Percentiles rank a stretch among this genome's conserved stretches.
Evolutionary conservation across 1,140 invertebrate genomes (phyloP).

Genomic region (Bombus affinis): DNA sequence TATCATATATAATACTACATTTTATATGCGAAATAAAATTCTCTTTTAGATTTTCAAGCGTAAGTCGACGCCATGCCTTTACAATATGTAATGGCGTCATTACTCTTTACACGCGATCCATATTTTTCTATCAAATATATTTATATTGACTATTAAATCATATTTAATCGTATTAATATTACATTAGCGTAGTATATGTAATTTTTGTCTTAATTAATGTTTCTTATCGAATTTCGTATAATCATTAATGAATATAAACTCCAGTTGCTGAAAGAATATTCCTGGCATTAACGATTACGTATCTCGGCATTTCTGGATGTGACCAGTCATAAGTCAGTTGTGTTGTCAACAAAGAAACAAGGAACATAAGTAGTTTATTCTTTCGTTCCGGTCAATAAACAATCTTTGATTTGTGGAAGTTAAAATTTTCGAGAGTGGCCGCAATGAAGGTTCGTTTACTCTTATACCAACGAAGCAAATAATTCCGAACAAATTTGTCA

Average conservation of each 20-base stretch:
- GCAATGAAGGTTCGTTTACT: background rate
- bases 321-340: constrained; percentile 5
- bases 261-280: background rate
- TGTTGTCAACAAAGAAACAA: constrained; percentile 37
- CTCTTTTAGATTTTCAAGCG: background rate
- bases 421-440: background rate
- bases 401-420: background rate
- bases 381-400: constrained; percentile 1
- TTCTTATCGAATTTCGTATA: background rate
- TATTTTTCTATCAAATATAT: too few species aligned
- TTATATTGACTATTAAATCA: background rate
- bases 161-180: too few species aligned
- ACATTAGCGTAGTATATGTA: too few species aligned
- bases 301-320: background rate
- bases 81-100: background rate
- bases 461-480: background rate
- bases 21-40: background rate
- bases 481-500: background rate
- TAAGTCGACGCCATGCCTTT: background rate
- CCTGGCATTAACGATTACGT: background rate
- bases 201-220: background rate
- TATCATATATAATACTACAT: background rate
- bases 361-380: background rate
- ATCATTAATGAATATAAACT: background rate
- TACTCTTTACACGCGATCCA: background rate